Evolutionary conservation across 2,797 vertebrate genomes (phyloP).

Genomic region (Notolabrus celidotus): DNA sequence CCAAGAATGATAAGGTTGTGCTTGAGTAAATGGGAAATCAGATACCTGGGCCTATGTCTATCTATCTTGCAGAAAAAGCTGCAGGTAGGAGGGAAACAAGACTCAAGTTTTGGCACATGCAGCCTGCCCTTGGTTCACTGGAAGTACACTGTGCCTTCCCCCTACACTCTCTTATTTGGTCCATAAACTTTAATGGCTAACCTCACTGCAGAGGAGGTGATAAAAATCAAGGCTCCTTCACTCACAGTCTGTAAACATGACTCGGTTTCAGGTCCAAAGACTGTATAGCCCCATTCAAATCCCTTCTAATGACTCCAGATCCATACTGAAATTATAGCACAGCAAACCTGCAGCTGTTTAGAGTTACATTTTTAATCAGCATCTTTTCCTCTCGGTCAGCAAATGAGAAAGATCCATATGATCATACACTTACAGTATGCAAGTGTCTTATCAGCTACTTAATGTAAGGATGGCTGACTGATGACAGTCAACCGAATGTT

Average conservation of each 20-base stretch:
- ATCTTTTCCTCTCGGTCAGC: slow-evolving; percentile 25
- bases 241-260: slow-evolving; percentile 76
- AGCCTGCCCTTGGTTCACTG: slow-evolving; percentile 53
- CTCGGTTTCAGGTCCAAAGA: slow-evolving; percentile 58
- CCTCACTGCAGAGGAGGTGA: slow-evolving; percentile 70
- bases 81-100: slow-evolving; percentile 20
- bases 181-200: slow-evolving; percentile 79
- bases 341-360: slow-evolving; percentile 8
- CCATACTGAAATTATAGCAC: slow-evolving; percentile 45
- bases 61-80: slow-evolving; percentile 32
- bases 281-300: slow-evolving; percentile 36
- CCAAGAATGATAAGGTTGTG: slow-evolving; percentile 23
- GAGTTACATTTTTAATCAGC: slow-evolving; percentile 35
- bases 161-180: slow-evolving; percentile 56
- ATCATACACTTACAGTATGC: slow-evolving; percentile 6
- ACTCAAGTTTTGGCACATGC: slow-evolving; percentile 29
- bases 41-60: slow-evolving; percentile 16
- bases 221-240: slow-evolving; percentile 77
- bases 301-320: slow-evolving; percentile 30
- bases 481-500: background rate
- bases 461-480: background rate
- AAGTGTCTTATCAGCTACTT: slow-evolving; percentile 30
- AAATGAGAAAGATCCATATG: background rate
- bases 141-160: slow-evolving; percentile 26
- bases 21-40: slow-evolving; percentile 29